Evolutionary conservation across 2,113 vertebrate genomes (phyloP), one percentile per base, ranked within the genome.

Genomic region (Aptenodytes forsteri): DNA sequence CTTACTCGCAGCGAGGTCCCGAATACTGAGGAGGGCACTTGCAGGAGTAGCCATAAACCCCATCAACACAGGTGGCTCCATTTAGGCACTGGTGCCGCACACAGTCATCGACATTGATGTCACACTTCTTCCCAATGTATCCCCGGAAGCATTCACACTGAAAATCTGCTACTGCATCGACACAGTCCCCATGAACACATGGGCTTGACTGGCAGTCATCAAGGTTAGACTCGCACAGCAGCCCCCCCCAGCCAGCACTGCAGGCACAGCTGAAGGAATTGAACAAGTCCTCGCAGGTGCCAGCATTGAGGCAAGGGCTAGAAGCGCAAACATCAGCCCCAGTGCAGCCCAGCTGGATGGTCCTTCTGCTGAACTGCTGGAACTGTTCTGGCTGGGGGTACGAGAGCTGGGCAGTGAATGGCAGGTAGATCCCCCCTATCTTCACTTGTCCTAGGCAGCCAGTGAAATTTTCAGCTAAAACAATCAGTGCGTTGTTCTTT

Each of bases 391-490:
- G 71, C 90, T 99, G 98, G 3, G 98, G 98, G 30, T 98, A 87
- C 2, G 80, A n/a, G 10, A 69, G 56, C 8, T 46, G 96, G 30
- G 95, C 96, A 3, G 96, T 34, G 64, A 99, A 98, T 0, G 99
- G 99, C 87, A 99, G 97, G 89, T 99, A 98, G 56, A 99, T 97
- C 2, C 98, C 99, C 5, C 99, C 99, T 3, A 99, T 97, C 36
- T 98, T 97, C 93, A 99, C 98, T 30, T 97, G 98, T 19, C 99
- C 99, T 19, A 99, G 96, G 97, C 99, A 99, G 87, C 99, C 99
- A 0, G 98, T 99, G 98, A 99, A 99, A 40, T 99, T 99, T 62
- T 99, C 98, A 1, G 99, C 99, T 76, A 99, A 29, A 44, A 98
- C 89, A 16, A 99, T 40, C 7, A 2, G 26, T 0, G 82, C 94